These are phyloP conservation scores for Delichon dasypus DNA, from an alignment of 2,797 vertebrate genomes.

Conservation along the genomic window DNA sequence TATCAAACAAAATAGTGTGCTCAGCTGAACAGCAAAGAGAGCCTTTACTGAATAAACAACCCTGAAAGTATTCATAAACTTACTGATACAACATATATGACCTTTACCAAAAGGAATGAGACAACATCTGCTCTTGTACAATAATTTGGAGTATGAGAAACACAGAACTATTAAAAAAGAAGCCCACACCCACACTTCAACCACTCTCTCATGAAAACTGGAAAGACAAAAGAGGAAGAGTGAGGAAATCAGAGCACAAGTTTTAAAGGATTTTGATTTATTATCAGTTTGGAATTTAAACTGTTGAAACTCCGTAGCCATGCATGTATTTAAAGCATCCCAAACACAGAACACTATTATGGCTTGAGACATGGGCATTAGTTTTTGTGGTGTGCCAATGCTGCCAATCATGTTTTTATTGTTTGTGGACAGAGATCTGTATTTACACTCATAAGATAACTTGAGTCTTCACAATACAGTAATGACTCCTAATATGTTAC, in stretches of 20 bases:
- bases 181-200: conserved; percentile 14
- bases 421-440: background rate
- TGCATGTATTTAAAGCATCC: background rate
- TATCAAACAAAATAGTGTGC: background rate
- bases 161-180: background rate
- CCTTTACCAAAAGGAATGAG: conserved; percentile 53
- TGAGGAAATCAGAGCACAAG: background rate
- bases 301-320: background rate
- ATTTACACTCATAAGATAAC: background rate
- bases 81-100: conserved; percentile 59
- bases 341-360: background rate
- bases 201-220: background rate
- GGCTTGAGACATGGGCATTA: accelerated
- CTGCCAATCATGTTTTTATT: background rate
- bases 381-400: background rate
- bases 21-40: conserved; percentile 7
- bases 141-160: background rate
- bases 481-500: background rate
- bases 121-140: conserved; percentile 53
- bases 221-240: background rate
- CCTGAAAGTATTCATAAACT: conserved; percentile 50
- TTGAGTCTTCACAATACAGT: background rate
- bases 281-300: background rate
- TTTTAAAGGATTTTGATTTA: background rate
- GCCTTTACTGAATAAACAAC: conserved; percentile 35